Percentiles rank a stretch among this genome's conserved stretches.
Evolutionary conservation across 2,888 invertebrate genomes (phyloP).

Genomic region (Drosophila imparisetae): DNA sequence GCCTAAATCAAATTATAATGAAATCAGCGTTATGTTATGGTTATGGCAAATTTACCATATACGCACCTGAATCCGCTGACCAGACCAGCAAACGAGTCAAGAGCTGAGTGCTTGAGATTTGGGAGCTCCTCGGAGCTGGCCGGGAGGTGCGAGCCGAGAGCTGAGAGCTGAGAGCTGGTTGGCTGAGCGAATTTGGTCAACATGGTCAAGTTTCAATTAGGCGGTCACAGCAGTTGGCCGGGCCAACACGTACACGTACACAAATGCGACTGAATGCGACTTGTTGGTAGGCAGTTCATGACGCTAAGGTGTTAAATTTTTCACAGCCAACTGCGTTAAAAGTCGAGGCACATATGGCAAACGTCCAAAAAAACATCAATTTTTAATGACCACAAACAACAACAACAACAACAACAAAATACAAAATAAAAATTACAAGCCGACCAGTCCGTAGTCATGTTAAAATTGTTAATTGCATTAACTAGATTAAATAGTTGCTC

Average conservation of each 20-base stretch:
- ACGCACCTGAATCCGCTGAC: constrained; percentile 42
- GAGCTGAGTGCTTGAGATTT: constrained; percentile 20
- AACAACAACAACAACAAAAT: constrained; percentile 1
- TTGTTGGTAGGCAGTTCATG: constrained; percentile 60
- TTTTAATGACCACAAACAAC: constrained; percentile 47
- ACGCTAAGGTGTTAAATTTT: constrained; percentile 82
- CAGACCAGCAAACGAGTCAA: constrained; percentile 23
- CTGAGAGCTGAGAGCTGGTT: constrained; percentile 23
- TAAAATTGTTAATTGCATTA: constrained; percentile 83
- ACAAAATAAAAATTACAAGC: constrained; percentile 45
- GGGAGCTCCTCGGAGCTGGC: constrained; percentile 7
- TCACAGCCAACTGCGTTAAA: constrained; percentile 75
- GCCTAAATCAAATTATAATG: constrained; percentile 80
- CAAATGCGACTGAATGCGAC: constrained; percentile 20
- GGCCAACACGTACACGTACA: constrained; percentile 33
- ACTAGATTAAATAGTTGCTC: constrained; percentile 82
- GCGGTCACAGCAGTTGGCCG: constrained; percentile 65
- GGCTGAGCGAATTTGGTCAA: constrained; percentile 72
- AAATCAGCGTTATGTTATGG: constrained; percentile 80
- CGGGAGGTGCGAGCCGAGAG: background rate
- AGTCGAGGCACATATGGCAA: constrained; percentile 56
- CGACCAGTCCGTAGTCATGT: constrained; percentile 78
- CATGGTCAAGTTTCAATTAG: constrained; percentile 81
- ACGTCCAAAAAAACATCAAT: constrained; percentile 9
- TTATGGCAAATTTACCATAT: constrained; percentile 82